Evolutionary conservation across 2,888 invertebrate genomes (phyloP).

Genomic region (Altica lythri): DNA sequence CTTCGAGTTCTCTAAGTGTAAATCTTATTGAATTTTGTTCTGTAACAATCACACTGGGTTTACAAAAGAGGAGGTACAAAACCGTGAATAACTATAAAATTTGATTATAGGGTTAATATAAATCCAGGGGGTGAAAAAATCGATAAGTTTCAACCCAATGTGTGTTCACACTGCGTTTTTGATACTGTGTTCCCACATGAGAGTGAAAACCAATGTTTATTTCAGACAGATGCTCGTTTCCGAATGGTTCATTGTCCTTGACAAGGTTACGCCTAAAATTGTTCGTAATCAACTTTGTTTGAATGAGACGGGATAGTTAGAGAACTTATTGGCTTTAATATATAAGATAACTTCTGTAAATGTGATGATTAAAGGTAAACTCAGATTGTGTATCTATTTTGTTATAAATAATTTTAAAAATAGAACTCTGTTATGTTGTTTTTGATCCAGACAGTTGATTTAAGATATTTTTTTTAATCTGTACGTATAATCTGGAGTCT

Average conservation of each 20-base stretch:
- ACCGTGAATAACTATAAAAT: conserved; percentile 39
- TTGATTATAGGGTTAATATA: conserved; percentile 46
- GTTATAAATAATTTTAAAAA: too few species aligned
- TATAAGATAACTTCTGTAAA: too few species aligned
- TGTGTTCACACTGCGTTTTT: conserved; percentile 35
- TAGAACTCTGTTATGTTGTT: too few species aligned
- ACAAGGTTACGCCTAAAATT: conserved; percentile 26
- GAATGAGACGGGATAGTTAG: too few species aligned
- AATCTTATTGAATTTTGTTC: conserved; percentile 20
- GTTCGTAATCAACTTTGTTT: too few species aligned
- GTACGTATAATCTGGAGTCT: too few species aligned
- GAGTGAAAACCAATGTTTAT: conserved; percentile 14
- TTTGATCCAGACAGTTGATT: too few species aligned
- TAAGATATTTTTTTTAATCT: too few species aligned
- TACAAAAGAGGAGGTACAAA: conserved; percentile 35
- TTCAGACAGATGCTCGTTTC: conserved; percentile 19
- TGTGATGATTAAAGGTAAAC: too few species aligned
- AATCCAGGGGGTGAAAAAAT: conserved; percentile 42
- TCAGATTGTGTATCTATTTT: too few species aligned
- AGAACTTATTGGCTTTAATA: too few species aligned
- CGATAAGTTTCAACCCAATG: conserved; percentile 37
- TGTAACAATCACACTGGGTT: conserved; percentile 19
- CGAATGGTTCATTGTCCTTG: conserved; percentile 26
- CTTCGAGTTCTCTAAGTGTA: too few species aligned
- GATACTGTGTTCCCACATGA: conserved; percentile 10